Conservation (phyloP, 2,797 vertebrate species). For the Ateles fusciceps region DNA sequence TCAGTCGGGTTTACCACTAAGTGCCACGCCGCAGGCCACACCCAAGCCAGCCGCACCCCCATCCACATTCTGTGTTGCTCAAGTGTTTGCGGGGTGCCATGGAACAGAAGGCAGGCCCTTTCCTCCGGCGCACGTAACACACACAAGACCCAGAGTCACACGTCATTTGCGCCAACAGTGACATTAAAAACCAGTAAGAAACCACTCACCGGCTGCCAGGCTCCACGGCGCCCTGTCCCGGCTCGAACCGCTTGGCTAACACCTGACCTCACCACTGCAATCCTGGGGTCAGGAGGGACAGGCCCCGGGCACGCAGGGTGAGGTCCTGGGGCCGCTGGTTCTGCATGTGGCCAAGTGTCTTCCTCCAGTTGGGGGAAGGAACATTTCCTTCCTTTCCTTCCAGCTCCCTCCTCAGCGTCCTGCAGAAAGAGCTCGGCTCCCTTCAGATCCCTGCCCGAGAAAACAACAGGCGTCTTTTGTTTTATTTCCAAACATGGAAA, state of each 20-base stretch:
- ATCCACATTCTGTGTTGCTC: neutral
- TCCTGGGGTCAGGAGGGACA: neutral
- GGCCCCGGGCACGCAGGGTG: neutral
- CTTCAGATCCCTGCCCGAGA: neutral
- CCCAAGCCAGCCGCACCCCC: neutral
- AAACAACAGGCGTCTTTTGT: neutral
- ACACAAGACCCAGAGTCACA: neutral
- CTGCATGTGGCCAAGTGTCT: neutral
- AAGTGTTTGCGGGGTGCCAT: neutral
- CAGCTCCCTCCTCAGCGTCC: neutral
- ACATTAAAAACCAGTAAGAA: neutral
- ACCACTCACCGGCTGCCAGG: neutral
- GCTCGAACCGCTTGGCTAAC: neutral
- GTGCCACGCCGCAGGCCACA: neutral
- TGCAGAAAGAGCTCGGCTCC: neutral
- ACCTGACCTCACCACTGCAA: neutral
- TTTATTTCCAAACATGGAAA: neutral
- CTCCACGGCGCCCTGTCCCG: fast-evolving
- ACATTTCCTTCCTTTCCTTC: neutral
- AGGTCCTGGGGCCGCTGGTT: neutral
- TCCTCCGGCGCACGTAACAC: fast-evolving
- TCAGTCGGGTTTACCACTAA: neutral
- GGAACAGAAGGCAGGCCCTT: neutral
- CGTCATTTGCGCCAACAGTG: fast-evolving
- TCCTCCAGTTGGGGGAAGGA: neutral